Base-by-base conservation (phyloP, 2,797 vertebrate genomes). In the Tangara arthus region DNA sequence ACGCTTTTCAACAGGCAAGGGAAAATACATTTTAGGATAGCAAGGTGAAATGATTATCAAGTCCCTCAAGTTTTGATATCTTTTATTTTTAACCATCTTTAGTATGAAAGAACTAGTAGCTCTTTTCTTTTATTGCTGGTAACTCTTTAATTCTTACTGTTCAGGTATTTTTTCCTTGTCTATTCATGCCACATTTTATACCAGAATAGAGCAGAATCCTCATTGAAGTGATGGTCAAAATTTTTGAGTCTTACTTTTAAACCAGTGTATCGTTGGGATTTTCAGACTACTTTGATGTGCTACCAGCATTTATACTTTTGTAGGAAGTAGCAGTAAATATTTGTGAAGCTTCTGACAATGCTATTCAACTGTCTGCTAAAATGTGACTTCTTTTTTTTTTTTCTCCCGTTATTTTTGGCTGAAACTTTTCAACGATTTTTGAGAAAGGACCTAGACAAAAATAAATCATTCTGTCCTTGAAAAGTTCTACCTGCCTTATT, bases 381-480 rank as follows among this genome's bases (percentile, higher is more conserved):
- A 72, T 61, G 21, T 69, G n/a, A 2, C 13, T 70, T 65, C 39
- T 53, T 47, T 37, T 39, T 57, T 57, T 17, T 18, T 26, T 0
- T 12, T 15, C 20, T 9, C 15, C 8, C 3, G 20, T 79, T 95
- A 84, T 94, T 96, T 95, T 95, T 59, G 35, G 47, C 55, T 37
- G 49, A 84, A 87, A 73, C 26, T 47, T 79, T 83, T 87, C 80
- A 89, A 41, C 20, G 35, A 49, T 72, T 93, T 94, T 85, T 93
- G 44, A 92, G 64, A 80, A 87, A 42, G 52, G 47, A 93, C 30
- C 52, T 82, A 63, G 82, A 66, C 70, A 90, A 89, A 93, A 94
- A 86, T 86, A 91, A 92, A 65, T n/a, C 42, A 24, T 56, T 89
- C 35, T 93, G 77, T 59, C 87, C 91, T 92, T 93, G 89, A 92